Percentiles rank a stretch among this genome's conserved stretches.
Evolutionary conservation across 35 echinoderm and acorn worm species (phyloP).

Genomic region (Apostichopus japonicus): DNA sequence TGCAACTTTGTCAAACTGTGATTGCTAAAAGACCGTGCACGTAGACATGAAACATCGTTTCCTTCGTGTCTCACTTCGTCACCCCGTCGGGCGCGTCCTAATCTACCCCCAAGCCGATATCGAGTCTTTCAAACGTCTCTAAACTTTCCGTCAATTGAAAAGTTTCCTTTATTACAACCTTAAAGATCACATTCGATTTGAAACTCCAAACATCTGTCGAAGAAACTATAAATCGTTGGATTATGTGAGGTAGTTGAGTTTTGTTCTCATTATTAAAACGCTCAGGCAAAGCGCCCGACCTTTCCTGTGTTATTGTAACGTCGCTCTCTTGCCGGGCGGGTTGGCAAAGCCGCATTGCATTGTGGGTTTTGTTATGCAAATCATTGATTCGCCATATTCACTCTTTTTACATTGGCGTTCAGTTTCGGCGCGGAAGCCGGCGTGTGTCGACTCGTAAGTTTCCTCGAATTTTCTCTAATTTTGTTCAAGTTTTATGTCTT

Average conservation of each 20-base stretch:
- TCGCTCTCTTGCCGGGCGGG: conserved; percentile 38
- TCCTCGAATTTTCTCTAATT: conserved; percentile 30
- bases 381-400: conserved; percentile 65
- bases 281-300: conserved; percentile 24
- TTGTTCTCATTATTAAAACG: conserved; percentile 27
- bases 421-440: conserved; percentile 67
- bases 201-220: conserved; percentile 57
- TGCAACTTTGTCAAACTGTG: too few relatives aligned
- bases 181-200: conserved; percentile 41
- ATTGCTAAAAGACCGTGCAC: too few relatives aligned
- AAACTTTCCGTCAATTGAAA: conserved; percentile 43
- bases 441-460: conserved; percentile 70
- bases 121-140: background rate
- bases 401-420: conserved; percentile 58
- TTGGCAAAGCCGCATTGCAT: conserved; percentile 54
- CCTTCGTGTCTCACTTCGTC: background rate
- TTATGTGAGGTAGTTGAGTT: conserved; percentile 33
- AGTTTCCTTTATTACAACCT: conserved; percentile 26
- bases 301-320: conserved; percentile 46
- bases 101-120: conserved; percentile 1
- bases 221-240: conserved; percentile 51
- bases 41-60: background rate
- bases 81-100: conserved; percentile 15
- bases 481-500: background rate
- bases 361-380: conserved; percentile 69